Percentiles rank a stretch among this genome's conserved stretches.
phyloP scores from a whole-genome alignment of 2,888 invertebrate species.

The Clanis bilineata region DNA sequence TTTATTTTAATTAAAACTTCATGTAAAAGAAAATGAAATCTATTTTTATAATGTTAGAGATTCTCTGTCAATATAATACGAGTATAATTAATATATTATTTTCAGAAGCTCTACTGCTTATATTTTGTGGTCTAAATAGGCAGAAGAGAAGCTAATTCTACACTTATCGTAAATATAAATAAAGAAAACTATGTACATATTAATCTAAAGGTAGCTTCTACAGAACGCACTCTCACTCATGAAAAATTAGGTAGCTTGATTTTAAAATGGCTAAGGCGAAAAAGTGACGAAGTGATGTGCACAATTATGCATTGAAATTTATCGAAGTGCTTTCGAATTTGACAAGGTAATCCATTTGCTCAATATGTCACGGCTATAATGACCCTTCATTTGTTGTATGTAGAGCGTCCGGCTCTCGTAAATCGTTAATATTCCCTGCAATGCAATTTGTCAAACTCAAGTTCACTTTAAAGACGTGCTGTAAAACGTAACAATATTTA shows the following conservation, averaged over 20 bases:
- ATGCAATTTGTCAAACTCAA: background rate
- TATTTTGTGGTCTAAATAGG: no score
- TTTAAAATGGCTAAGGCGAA: no score
- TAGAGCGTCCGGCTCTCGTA: background rate
- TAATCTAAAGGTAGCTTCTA: no score
- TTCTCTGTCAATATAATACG: no score
- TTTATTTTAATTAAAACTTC: background rate
- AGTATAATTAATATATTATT: no score
- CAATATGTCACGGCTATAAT: background rate
- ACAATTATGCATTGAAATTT: background rate
- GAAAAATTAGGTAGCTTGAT: no score
- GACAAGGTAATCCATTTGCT: conserved; percentile 6
- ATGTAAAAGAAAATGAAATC: background rate
- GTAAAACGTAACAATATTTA: background rate
- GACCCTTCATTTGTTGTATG: background rate
- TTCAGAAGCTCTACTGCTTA: no score
- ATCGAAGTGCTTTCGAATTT: background rate
- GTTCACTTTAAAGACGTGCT: background rate
- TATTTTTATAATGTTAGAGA: background rate
- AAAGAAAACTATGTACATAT: no score
- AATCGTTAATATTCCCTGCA: background rate
- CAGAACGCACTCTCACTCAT: no score
- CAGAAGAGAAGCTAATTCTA: no score
- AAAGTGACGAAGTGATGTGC: background rate
- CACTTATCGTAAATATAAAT: no score